phyloP scores from a whole-genome alignment of 2,888 invertebrate species.

The Euzetes globulus region DNA sequence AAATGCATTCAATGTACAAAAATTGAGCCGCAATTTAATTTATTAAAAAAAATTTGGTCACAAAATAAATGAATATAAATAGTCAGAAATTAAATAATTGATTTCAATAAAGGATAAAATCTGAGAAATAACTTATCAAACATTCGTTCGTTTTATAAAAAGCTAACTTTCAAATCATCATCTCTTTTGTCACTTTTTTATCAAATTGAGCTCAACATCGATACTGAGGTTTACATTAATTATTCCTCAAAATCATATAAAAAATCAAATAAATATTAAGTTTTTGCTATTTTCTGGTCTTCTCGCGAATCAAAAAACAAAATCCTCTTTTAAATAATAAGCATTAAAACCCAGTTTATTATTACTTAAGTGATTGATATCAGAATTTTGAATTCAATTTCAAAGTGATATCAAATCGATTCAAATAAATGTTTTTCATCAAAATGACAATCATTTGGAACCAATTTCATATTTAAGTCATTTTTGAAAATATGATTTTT shows the following conservation, averaged over 20 bases:
- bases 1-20: background rate
- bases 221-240: no score
- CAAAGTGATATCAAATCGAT: background rate
- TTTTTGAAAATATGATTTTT: background rate
- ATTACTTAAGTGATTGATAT: conserved; percentile 9
- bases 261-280: no score
- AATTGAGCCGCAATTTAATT: background rate
- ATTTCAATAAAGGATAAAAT: no score
- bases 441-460: background rate
- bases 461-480: background rate
- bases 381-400: background rate
- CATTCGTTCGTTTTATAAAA: no score
- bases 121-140: no score
- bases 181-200: no score
- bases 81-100: no score
- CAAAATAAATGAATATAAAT: background rate
- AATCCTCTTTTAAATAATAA: background rate
- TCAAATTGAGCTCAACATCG: background rate
- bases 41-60: background rate
- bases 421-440: background rate
- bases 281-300: no score
- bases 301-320: background rate
- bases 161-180: no score
- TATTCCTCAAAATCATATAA: no score
- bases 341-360: background rate